A percentile compares a stretch with the other conserved stretches of the same genome.
These are phyloP conservation scores for Crax fasciolata DNA, from an alignment of 2,797 vertebrate species.

Conservation along the genomic window DNA sequence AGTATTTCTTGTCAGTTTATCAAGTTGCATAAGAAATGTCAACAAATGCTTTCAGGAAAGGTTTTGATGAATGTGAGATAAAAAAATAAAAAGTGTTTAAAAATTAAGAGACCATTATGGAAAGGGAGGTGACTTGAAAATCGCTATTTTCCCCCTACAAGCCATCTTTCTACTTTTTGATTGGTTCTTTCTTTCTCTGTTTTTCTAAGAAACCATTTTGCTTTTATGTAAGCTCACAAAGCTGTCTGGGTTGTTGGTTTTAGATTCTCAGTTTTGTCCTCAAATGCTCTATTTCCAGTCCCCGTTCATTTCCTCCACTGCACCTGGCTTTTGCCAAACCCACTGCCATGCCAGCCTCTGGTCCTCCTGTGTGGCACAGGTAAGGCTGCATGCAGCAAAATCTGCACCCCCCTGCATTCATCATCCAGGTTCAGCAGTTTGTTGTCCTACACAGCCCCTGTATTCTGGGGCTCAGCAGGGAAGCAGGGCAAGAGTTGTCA, in stretches of 20 bases:
- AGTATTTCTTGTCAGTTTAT: not conserved
- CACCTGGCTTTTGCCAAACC: rapidly evolving
- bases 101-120: not conserved
- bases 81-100: not conserved
- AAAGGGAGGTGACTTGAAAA: not conserved
- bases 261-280: not conserved
- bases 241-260: not conserved
- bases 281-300: not conserved
- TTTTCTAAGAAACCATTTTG: not conserved
- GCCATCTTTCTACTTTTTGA: not conserved
- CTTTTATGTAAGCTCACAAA: not conserved
- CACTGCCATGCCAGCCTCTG: not conserved
- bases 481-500: not conserved
- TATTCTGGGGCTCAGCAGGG: not conserved
- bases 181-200: not conserved
- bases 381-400: rapidly evolving
- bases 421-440: not conserved
- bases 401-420: not conserved
- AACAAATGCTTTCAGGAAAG: not conserved
- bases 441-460: not conserved
- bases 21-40: constrained; percentile 5
- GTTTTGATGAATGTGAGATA: constrained; percentile 3
- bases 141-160: not conserved
- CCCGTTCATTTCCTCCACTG: not conserved
- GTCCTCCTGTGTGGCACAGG: not conserved